phyloP scores from a whole-genome alignment of 53 echinoderm and acorn worm genomes.

The Hippasteria phrygiana region DNA sequence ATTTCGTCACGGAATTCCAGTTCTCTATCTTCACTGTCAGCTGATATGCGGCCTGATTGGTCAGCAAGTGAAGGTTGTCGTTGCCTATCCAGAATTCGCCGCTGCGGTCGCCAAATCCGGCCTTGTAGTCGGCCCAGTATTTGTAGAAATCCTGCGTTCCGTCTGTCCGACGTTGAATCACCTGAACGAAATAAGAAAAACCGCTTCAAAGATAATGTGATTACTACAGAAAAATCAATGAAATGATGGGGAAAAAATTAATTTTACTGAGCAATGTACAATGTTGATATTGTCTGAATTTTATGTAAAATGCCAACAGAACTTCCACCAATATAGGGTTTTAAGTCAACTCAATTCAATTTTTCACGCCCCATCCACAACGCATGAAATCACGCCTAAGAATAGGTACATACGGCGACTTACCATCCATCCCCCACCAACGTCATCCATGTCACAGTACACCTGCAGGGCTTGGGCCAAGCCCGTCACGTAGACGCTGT shows the following conservation, averaged over 20 bases:
- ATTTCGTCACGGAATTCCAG: background rate
- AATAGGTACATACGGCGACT: conserved; percentile 4
- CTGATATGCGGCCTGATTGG: conserved; percentile 32
- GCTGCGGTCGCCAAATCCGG: conserved; percentile 32
- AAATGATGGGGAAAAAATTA: no score
- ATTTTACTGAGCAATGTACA: no score
- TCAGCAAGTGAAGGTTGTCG: conserved; percentile 50
- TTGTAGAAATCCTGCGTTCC: conserved; percentile 30
- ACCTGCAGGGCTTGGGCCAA: conserved; percentile 52
- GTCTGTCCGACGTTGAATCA: conserved; percentile 33
- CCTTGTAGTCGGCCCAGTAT: conserved; percentile 50
- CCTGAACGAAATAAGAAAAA: background rate
- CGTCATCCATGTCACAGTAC: conserved; percentile 80
- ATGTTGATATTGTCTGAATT: no score
- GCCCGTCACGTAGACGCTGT: conserved; percentile 19
- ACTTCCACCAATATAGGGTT: no score
- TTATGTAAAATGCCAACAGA: no score
- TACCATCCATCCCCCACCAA: conserved; percentile 89
- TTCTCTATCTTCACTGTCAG: background rate
- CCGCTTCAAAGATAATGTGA: no score
- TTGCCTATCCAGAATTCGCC: conserved; percentile 59
- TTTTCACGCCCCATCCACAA: no score
- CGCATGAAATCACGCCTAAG: background rate
- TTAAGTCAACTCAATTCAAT: no score
- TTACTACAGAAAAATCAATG: no score